Base-by-base conservation (phyloP, 64 coral and sea anemone species). In the Exaiptasia diaphana region DNA sequence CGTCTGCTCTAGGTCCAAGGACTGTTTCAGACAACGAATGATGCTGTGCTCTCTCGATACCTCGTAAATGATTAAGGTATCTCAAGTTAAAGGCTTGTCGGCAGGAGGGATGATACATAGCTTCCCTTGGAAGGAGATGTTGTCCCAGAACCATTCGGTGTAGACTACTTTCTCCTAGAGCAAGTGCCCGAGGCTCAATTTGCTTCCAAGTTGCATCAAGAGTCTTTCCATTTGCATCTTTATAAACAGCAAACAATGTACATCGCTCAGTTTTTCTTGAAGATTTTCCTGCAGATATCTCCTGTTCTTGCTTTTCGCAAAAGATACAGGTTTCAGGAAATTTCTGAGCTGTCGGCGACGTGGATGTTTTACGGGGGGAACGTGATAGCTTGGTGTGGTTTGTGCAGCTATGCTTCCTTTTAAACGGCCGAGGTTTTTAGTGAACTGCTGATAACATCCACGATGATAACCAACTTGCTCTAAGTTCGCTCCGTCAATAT, bases 391-490 rank as follows among this genome's bases (percentile, higher is more conserved):
- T 39, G 29, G 78, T 38, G 22, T 30, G 23, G 49, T 39, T 43
- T 0, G 26, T 80, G 23, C 41, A 63, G 38, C 23, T 53, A 4
- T 80, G 77, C 65, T 81, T 64, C 44, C 21, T 64, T 53, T 77
- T 55, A 86, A 64, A 22, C 70, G 83, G 65, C 63, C 70, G 9
- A 43, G 11, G 71, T 86, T 86, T 28, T 75, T 86, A 12, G 83
- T 86, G 50, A 86, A 86, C 22, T 75, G 58, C 30, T 75, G 83
- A 75, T 86, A 86, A 64, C 83, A 86, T 3, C 70, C 69, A 60
- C 83, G 52, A 76, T 86, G 83, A 49, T 75, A 86, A 34, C 70
- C 83, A 64, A 76, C 31, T 52, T 3, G 53, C 65, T 86, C 55
- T 12, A 86, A 29, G 49, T 86, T 64, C n/a, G 29, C 28, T 63